Base-by-base conservation (phyloP, 2,888 invertebrate species). In the Mycalesis mineus region DNA sequence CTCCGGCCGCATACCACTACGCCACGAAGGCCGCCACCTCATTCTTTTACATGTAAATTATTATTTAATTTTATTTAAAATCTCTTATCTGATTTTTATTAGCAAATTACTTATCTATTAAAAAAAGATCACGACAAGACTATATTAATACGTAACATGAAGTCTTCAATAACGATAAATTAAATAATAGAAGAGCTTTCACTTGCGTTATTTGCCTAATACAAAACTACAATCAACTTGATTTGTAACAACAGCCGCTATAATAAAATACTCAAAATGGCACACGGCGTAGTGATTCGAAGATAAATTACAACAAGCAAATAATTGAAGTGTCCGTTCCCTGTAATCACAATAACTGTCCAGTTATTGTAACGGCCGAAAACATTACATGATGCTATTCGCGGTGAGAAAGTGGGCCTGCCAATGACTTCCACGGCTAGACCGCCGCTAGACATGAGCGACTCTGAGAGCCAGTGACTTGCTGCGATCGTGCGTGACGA, bases 351-450 rank as follows among this genome's bases (percentile, higher is more conserved):
- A 80, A 81, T 80, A 68, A 71, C 72, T 73, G 76, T 75, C 74
- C 79, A 75, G 82, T 84, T 69, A 82, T 74, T 71, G 72, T 77
- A 78, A 78, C 75, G 76, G 74, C 71, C 66, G 64, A 73, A 85
- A 84, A 84, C 80, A 77, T 75, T 72, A 77, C 75, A 77, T 69
- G 78, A 77, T 75, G 70, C 55, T 49, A 72, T 69, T 73, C 69
- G 65, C 75, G 67, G 73, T 77, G 77, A 67, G 86, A 88, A 88
- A 88, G 88, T 87, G 74, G 85, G 81, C 76, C 79, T 82, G 84
- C 71, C 82, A 75, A 75, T 79, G 82, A 78, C 80, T 84, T 71
- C 65, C 62, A 55, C 72, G 83, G 78, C 87, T 84, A 88, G 88
- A 88, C 88, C 72, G 78, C 65, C 72, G 70, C 78, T 76, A 88